Conservation (phyloP, 1,140 invertebrate species). For the Homalodisca vitripennis region DNA sequence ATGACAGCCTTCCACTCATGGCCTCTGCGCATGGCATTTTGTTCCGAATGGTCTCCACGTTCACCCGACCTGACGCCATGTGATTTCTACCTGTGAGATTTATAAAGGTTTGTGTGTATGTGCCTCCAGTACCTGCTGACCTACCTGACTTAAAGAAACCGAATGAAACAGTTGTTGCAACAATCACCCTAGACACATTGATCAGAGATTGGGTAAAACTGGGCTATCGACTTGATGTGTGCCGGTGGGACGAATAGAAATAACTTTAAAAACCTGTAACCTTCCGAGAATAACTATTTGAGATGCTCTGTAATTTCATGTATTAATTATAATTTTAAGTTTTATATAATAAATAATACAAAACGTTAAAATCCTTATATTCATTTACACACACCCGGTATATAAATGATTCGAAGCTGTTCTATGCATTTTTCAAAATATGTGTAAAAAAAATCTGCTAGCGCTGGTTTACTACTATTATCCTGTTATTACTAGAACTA, state of each 20-base stretch:
- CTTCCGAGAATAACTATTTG: background rate
- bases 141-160: background rate
- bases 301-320: background rate
- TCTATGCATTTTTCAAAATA: too few relatives aligned
- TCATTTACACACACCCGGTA: background rate
- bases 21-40: too few relatives aligned
- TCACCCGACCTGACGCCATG: too few relatives aligned
- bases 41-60: background rate
- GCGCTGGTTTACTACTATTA: too few relatives aligned
- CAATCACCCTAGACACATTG: background rate
- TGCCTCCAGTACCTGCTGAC: constrained; percentile 3
- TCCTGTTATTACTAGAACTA: too few relatives aligned
- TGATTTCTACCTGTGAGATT: background rate
- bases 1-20: background rate
- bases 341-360: background rate
- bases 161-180: background rate
- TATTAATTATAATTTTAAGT: background rate
- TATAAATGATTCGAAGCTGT: too few relatives aligned
- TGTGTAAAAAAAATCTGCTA: too few relatives aligned
- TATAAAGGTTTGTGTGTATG: background rate
- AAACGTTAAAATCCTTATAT: background rate
- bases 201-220: background rate
- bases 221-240: background rate
- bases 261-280: background rate
- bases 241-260: background rate